Percentiles rank a stretch among this genome's conserved stretches.
Evolutionary conservation across 1,140 invertebrate genomes (phyloP).

Genomic region (Apis mellifera): Amel_HAv3.1 CM009946.2:6409501-6410000

Average conservation of each 20-base stretch:
- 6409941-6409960: too few relatives aligned
- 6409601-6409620: conserved; percentile 21
- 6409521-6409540: conserved; percentile 59
- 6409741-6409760: not conserved
- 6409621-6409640: not conserved
- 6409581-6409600: not conserved
- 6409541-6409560: conserved; percentile 32
- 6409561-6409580: conserved; percentile 7
- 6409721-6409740: not conserved
- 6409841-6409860: too few relatives aligned
- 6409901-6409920: too few relatives aligned
- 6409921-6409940: too few relatives aligned
- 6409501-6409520: conserved; percentile 61
- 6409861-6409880: too few relatives aligned
- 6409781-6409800: not conserved
- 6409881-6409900: too few relatives aligned
- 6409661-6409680: not conserved
- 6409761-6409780: not conserved
- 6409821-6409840: too few relatives aligned
- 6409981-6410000: too few relatives aligned
- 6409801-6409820: too few relatives aligned
- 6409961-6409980: too few relatives aligned
- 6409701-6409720: conserved; percentile 11
- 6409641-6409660: not conserved
- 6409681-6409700: not conserved